Conservation (phyloP, 2,113 vertebrate species). For the Indri indri region DNA sequence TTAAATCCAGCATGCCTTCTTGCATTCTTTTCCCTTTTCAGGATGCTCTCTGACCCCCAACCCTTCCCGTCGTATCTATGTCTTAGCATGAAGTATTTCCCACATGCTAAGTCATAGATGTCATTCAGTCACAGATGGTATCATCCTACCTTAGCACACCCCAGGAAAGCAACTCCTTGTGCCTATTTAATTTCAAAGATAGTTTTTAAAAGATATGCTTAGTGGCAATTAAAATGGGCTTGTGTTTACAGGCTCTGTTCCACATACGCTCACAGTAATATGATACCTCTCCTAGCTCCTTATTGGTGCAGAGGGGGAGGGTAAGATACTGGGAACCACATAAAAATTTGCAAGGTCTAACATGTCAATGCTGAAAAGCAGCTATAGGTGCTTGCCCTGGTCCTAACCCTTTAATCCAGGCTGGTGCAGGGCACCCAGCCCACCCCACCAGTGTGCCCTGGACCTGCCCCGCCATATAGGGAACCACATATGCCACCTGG, state of each 20-base stretch:
- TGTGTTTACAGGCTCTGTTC: not conserved
- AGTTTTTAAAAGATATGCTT: not conserved
- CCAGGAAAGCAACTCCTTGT: not conserved
- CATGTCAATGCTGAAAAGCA: not conserved
- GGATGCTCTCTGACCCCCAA: not conserved
- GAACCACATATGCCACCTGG: not conserved
- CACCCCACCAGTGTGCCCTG: not conserved
- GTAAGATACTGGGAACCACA: not conserved
- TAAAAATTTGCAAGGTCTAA: not conserved
- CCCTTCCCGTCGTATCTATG: not conserved
- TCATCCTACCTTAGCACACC: not conserved
- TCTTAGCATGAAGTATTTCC: not conserved
- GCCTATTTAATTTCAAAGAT: slow-evolving; percentile 18
- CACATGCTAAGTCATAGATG: not conserved
- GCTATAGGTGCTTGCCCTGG: not conserved
- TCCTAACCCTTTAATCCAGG: not conserved
- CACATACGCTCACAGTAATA: not conserved
- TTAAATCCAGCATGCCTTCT: not conserved
- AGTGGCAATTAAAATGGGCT: not conserved
- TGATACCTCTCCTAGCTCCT: not conserved
- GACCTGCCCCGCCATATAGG: not conserved
- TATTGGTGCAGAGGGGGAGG: not conserved
- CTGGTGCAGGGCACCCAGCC: not conserved
- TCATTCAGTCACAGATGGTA: not conserved
- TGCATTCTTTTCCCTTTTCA: not conserved